Evolutionary conservation across 2,113 vertebrate species (phyloP), one percentile per base, ranked within the genome.

Genomic region (Elephantulus edwardii): DNA sequence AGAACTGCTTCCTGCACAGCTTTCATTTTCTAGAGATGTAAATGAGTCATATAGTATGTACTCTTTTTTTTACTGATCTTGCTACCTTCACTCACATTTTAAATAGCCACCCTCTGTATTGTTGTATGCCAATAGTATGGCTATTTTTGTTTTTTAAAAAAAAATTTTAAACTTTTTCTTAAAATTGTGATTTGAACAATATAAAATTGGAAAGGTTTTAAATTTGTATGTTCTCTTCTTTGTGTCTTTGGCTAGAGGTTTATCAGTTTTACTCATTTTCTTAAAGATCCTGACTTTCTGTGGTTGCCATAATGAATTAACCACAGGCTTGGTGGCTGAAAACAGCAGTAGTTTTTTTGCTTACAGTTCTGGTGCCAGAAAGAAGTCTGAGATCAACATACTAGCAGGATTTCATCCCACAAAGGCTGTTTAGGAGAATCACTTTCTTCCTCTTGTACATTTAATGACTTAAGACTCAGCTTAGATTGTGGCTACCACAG

Each of bases 11-110:
- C 79, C 56, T 87, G 28, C 58, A 76, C 28, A 26, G 60, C 80
- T 85, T 75, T 19, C 54, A 79, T 83, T 92, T 94, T 75, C 33
- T 83, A 83, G 28, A 66, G 22, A 71, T 83, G 1, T 86, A 74
- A 87, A 8, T 74, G 38, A 62, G 40, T 94, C 30, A 38, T 86
- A n/a, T 1, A 42, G 5, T 35, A 64, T n/a, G 1, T 90, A 38
- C 6, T 62, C 71, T 75, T 75, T 71, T 68, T n/a, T n/a, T n/a
- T n/a, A n/a, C 58, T 30, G 16, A 14, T 13, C 17, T 72, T 38
- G 1, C 80, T 77, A 62, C 26, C 87, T 90, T 72, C 10, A 86
- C 1, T 38, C 35, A 88, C 52, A 48, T 66, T 90, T 83, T 83
- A 42, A 56, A 52, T n/a, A 68, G 58, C 76, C 22, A 56, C 22